phyloP scores from a whole-genome alignment of 2,113 vertebrate genomes.

The Alethe castanea region DNA sequence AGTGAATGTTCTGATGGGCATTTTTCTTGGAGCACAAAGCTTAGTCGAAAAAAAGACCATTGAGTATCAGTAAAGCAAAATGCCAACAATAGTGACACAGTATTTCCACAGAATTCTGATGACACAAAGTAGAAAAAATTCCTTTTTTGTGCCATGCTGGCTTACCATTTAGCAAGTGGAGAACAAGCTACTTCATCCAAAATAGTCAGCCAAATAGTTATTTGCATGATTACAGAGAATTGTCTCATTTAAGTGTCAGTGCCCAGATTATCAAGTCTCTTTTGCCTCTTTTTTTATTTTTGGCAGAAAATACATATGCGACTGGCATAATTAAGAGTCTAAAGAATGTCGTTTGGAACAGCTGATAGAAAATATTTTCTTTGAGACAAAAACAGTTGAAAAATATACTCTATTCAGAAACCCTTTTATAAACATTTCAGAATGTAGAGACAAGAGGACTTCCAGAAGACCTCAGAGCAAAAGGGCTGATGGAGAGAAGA shows the following conservation, averaged over 20 bases:
- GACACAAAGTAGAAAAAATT: background rate
- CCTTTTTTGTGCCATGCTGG: background rate
- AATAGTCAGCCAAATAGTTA: background rate
- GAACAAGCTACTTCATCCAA: background rate
- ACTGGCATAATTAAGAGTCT: background rate
- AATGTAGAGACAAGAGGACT: background rate
- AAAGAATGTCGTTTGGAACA: background rate
- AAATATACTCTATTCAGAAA: background rate
- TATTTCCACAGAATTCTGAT: background rate
- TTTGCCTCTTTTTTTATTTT: background rate
- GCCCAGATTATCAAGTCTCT: background rate
- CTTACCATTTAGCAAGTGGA: background rate
- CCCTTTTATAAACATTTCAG: background rate
- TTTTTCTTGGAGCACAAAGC: background rate
- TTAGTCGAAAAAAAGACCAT: accelerated
- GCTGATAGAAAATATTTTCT: background rate
- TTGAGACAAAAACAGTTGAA: background rate
- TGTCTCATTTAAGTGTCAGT: background rate
- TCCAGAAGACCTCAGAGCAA: background rate
- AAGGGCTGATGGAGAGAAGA: background rate
- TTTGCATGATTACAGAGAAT: slow-evolving; percentile 21
- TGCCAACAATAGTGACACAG: background rate
- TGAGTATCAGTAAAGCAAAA: background rate
- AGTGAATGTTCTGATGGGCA: background rate
- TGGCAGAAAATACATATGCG: background rate